These are phyloP conservation scores for Cariama cristata DNA, from an alignment of 2,113 vertebrate species.

Conservation along the genomic window DNA sequence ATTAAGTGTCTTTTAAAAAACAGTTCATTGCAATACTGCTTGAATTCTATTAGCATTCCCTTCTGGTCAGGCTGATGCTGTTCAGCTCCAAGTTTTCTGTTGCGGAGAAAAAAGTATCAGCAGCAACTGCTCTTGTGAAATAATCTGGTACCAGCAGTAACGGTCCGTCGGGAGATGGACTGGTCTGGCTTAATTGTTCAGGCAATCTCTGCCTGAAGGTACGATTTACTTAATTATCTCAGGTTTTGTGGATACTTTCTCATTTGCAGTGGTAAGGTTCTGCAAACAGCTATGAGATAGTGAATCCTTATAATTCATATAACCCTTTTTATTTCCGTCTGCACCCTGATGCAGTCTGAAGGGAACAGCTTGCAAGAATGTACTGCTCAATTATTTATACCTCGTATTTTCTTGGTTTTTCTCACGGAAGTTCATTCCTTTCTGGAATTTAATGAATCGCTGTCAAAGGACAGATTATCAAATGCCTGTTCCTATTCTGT, in stretches of 20 bases:
- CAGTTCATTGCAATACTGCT: not conserved
- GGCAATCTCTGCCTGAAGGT: not conserved
- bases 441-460: not conserved
- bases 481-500: not conserved
- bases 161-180: rapidly evolving
- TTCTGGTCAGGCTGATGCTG: not conserved
- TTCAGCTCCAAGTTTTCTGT: not conserved
- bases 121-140: not conserved
- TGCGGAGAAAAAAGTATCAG: not conserved
- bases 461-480: not conserved
- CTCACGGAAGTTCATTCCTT: not conserved
- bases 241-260: not conserved
- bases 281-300: not conserved
- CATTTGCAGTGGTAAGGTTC: not conserved
- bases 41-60: not conserved
- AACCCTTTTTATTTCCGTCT: not conserved
- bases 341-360: not conserved
- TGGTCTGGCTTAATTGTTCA: not conserved
- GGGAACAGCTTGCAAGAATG: not conserved
- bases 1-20: not conserved
- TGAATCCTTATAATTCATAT: not conserved
- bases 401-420: not conserved
- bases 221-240: rapidly evolving
- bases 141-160: not conserved
- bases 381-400: not conserved